Conservation (phyloP, 1,140 invertebrate genomes). For the Aplysia californica region DNA sequence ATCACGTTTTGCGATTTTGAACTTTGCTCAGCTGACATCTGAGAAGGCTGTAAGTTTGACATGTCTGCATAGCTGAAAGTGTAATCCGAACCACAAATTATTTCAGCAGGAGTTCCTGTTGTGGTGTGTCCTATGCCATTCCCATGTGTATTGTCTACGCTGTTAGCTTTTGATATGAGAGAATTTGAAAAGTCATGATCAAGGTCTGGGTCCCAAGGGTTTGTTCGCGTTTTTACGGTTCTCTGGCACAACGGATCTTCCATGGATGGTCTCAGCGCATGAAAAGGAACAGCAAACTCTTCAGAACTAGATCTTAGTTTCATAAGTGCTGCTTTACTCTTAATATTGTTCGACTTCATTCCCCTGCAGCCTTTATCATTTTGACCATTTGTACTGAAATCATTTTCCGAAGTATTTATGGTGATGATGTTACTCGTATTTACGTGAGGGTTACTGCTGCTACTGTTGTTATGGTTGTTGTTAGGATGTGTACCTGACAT, state of each 20-base stretch:
- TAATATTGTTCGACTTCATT: neutral
- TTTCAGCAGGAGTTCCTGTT: no score
- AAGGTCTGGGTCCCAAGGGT: slow-evolving; percentile 26
- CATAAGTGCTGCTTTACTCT: slow-evolving; percentile 15
- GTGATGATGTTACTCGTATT: slow-evolving; percentile 28
- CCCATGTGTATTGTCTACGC: no score
- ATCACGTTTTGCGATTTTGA: slow-evolving; percentile 5
- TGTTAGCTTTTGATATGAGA: slow-evolving; percentile 16
- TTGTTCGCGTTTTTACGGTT: slow-evolving; percentile 1
- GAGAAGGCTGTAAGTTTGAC: neutral
- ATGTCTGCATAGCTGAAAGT: slow-evolving; percentile 9
- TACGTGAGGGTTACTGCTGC: slow-evolving; percentile 29
- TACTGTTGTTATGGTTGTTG: slow-evolving; percentile 30
- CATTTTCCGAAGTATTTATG: slow-evolving; percentile 25
- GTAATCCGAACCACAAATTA: neutral
- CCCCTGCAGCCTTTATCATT: slow-evolving; percentile 1
- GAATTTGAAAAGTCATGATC: slow-evolving; percentile 26
- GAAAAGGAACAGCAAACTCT: slow-evolving; percentile 6
- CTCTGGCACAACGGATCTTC: neutral
- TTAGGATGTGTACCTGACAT: slow-evolving; percentile 2
- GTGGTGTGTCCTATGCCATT: no score
- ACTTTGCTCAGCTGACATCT: neutral
- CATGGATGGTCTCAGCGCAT: slow-evolving; percentile 2
- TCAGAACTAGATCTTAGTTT: slow-evolving; percentile 13
- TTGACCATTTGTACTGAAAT: slow-evolving; percentile 16